Evolutionary conservation across 1,140 invertebrate species (phyloP).

Genomic region (Drosophila equinoxialis): DNA sequence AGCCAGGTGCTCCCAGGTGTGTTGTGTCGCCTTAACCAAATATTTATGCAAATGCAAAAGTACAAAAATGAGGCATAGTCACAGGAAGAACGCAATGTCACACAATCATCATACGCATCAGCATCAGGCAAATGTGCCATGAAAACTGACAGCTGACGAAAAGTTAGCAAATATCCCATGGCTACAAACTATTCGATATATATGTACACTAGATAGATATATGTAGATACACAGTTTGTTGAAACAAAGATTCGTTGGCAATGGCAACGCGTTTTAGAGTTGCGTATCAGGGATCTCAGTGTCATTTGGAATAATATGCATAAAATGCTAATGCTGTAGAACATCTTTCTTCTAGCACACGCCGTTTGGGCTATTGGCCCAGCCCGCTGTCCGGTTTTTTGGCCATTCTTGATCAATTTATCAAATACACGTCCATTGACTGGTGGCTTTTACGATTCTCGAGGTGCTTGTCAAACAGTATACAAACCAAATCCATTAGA

Average conservation of each 20-base stretch:
- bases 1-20: conserved; percentile 27
- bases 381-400: conserved; percentile 23
- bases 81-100: conserved; percentile 75
- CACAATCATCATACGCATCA: conserved; percentile 38
- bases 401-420: conserved; percentile 46
- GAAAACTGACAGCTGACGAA: conserved; percentile 45
- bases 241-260: conserved; percentile 23
- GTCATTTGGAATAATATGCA: conserved; percentile 39
- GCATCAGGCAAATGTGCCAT: conserved; percentile 42
- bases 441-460: conserved; percentile 46
- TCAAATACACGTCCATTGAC: conserved; percentile 37
- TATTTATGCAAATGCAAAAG: conserved; percentile 63
- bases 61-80: conserved; percentile 38
- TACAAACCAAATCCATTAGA: conserved; percentile 68
- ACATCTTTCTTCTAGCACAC: conserved; percentile 36
- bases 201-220: conserved; percentile 13
- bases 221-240: conserved; percentile 9
- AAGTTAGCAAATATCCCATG: conserved; percentile 56
- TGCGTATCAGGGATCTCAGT: conserved; percentile 27
- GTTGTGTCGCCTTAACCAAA: conserved; percentile 56
- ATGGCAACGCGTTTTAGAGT: conserved; percentile 35
- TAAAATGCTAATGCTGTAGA: conserved; percentile 35
- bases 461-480: conserved; percentile 39
- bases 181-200: not conserved
- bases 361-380: conserved; percentile 16